A percentile compares a stretch with the other conserved stretches of the same genome.
Conservation (phyloP, 2,113 vertebrate species). For the Nerophis lumbriciformis region DNA sequence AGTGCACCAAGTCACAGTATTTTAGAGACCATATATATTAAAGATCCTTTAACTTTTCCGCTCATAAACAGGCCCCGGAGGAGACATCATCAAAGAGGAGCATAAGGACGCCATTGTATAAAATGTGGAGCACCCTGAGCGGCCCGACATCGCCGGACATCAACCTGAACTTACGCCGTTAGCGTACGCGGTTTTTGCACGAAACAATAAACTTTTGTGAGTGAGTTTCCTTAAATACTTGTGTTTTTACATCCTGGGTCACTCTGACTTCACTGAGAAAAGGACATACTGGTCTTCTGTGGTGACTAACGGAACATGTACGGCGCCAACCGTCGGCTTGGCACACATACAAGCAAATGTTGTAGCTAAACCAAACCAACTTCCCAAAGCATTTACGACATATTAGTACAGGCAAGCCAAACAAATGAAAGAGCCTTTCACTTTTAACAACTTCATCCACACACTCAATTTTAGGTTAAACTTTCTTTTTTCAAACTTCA, state of each 20-base stretch:
- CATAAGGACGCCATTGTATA: conserved; percentile 44
- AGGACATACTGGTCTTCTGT: too few species aligned
- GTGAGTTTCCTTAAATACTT: neutral
- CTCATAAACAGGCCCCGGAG: conserved; percentile 55
- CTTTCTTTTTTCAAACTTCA: too few species aligned
- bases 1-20: conserved; percentile 27
- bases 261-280: neutral
- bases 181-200: neutral
- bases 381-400: neutral
- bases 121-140: conserved; percentile 56
- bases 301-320: neutral
- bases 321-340: neutral
- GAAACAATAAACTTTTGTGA: neutral
- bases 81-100: conserved; percentile 40
- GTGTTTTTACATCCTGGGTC: neutral
- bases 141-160: too few species aligned
- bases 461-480: neutral
- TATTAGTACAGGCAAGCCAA: neutral
- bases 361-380: too few species aligned
- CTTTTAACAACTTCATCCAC: neutral
- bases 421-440: neutral
- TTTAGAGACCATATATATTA: conserved; percentile 42
- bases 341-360: neutral
- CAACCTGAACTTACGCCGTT: neutral
- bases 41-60: conserved; percentile 48